These are phyloP conservation scores for Aplocera efformata DNA, from an alignment of 2,888 invertebrate species.

Conservation along the genomic window DNA sequence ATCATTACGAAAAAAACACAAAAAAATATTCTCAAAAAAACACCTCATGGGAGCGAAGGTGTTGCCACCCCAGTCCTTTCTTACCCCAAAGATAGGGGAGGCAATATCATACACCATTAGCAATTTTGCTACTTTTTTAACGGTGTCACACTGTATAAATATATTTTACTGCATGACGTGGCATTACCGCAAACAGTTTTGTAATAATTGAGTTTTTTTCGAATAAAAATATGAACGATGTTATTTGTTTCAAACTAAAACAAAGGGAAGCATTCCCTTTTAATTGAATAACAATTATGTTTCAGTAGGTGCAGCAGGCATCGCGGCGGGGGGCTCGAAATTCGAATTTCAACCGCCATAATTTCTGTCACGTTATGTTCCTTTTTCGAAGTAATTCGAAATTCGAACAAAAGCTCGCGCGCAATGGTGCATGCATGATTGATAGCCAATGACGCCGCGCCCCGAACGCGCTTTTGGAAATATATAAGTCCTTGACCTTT, in stretches of 20 bases:
- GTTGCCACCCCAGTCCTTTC: constrained; percentile 75
- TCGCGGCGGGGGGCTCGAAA: constrained; percentile 55
- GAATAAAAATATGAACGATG: constrained; percentile 12
- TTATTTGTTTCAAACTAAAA: constrained; percentile 17
- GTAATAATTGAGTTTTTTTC: constrained; percentile 9
- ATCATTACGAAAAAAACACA: constrained; percentile 75
- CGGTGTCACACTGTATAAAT: constrained; percentile 70
- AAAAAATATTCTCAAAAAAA: constrained; percentile 60
- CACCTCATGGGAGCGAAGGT: constrained; percentile 76
- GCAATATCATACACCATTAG: constrained; percentile 83
- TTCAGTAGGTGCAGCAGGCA: constrained; percentile 36
- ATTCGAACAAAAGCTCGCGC: constrained; percentile 75
- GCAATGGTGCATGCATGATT: constrained; percentile 79
- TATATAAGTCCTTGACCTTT: constrained; percentile 69
- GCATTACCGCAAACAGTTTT: constrained; percentile 12
- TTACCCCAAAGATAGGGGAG: constrained; percentile 75
- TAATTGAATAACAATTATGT: constrained; percentile 65
- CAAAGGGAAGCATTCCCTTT: constrained; percentile 48
- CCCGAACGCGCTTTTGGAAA: constrained; percentile 55
- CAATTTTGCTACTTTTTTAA: constrained; percentile 80
- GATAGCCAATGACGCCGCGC: constrained; percentile 71
- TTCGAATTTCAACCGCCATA: constrained; percentile 66
- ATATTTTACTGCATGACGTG: constrained; percentile 41
- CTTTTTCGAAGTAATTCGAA: constrained; percentile 71
- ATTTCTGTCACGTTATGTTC: constrained; percentile 66